phyloP scores from a whole-genome alignment of 2,797 vertebrate genomes.

The Taenioides sp. region DNA sequence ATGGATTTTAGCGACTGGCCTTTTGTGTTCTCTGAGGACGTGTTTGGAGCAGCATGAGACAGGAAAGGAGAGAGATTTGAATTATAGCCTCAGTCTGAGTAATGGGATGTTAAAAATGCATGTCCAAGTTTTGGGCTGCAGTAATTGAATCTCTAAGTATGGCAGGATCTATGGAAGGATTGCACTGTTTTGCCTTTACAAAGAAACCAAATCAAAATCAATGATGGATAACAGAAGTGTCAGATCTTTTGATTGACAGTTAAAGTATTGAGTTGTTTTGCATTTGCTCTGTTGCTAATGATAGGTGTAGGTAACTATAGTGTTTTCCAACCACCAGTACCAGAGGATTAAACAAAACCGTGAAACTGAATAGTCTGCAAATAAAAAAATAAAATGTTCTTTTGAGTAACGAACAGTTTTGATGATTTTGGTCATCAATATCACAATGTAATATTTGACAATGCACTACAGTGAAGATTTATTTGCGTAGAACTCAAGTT shows the following conservation, averaged over 20 bases:
- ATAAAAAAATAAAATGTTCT: no score
- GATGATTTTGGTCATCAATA: no score
- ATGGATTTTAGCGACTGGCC: constrained; percentile 15
- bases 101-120: constrained; percentile 1
- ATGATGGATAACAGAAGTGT: background rate
- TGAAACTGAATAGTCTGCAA: no score
- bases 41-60: constrained; percentile 14
- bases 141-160: background rate
- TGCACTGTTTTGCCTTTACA: no score
- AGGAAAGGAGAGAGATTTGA: constrained; percentile 3
- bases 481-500: no score
- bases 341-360: no score
- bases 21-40: constrained; percentile 27
- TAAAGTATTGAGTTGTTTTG: background rate
- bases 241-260: background rate
- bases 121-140: background rate
- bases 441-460: no score
- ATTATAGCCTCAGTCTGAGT: background rate
- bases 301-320: no score
- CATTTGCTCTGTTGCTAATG: no score
- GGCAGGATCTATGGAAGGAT: background rate
- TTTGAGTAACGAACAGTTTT: no score
- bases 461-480: no score
- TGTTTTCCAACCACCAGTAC: no score
- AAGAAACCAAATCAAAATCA: background rate